Evolutionary conservation across 2,888 invertebrate species (phyloP).

Genomic region (Sepioteuthis lessoniana): DNA sequence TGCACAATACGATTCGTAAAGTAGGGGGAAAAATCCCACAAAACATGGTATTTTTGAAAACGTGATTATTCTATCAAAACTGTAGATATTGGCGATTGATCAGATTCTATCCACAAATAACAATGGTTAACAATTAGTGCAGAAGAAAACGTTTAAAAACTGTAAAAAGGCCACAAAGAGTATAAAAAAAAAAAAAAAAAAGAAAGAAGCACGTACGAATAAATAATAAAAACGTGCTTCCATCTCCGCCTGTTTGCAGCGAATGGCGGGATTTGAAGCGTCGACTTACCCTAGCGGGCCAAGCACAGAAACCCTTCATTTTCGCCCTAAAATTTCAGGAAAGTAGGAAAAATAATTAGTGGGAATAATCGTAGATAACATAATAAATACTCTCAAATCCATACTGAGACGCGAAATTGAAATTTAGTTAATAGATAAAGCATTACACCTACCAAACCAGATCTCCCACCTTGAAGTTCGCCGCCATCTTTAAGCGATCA

Average conservation of each 20-base stretch:
- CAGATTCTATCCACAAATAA: too few relatives aligned
- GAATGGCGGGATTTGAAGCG: constrained; percentile 34
- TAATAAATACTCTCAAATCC: neutral
- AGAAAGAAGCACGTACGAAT: neutral
- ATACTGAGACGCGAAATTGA: neutral
- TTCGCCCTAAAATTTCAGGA: constrained; percentile 87
- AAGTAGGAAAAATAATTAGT: neutral
- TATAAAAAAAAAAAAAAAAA: too few relatives aligned
- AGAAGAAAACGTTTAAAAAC: neutral
- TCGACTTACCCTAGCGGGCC: constrained; percentile 94
- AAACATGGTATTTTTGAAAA: too few relatives aligned
- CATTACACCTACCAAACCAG: constrained; percentile 80
- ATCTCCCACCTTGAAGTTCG: constrained; percentile 81
- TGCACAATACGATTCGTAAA: too few relatives aligned
- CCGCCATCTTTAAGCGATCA: constrained; percentile 77
- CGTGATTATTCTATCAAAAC: too few relatives aligned
- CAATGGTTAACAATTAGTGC: neutral
- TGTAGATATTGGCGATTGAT: too few relatives aligned
- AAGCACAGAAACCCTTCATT: constrained; percentile 97
- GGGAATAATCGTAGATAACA: neutral
- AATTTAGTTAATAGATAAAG: neutral
- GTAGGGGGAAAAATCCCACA: too few relatives aligned
- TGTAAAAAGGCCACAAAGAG: too few relatives aligned
- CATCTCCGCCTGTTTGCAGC: neutral
- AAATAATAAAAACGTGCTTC: constrained; percentile 36